A percentile compares a stretch with the other conserved stretches of the same genome.
Conservation (phyloP, 2,888 invertebrate genomes). For the Caradrina clavipalpis region DNA sequence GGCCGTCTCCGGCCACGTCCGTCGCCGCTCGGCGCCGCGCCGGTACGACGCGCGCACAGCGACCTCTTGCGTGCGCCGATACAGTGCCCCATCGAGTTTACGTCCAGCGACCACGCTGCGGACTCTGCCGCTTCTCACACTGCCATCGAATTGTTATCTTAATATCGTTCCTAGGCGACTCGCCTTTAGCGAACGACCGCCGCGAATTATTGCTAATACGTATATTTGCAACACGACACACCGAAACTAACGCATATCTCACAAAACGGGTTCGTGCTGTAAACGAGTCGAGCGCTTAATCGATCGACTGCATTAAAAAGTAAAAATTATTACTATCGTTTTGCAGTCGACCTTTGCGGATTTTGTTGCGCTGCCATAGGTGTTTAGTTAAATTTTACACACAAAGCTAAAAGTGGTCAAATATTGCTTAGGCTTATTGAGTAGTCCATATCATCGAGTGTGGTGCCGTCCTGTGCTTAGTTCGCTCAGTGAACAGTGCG, state of each 20-base stretch:
- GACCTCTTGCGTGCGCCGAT: slow-evolving; percentile 86
- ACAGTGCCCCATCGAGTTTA: slow-evolving; percentile 82
- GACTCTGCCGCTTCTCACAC: slow-evolving; percentile 86
- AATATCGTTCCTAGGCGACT: slow-evolving; percentile 83
- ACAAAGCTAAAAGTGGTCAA: slow-evolving; percentile 72
- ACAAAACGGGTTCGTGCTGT: slow-evolving; percentile 77
- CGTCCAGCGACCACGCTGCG: slow-evolving; percentile 87
- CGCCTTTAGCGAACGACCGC: slow-evolving; percentile 77
- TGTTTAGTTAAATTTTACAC: slow-evolving; percentile 73
- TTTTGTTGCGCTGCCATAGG: slow-evolving; percentile 83
- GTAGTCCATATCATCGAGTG: slow-evolving; percentile 72
- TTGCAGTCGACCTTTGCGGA: slow-evolving; percentile 81
- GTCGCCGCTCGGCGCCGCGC: slow-evolving; percentile 78
- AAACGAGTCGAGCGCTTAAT: slow-evolving; percentile 84
- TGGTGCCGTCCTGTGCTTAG: slow-evolving; percentile 88
- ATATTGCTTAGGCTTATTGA: slow-evolving; percentile 72
- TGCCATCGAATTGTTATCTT: slow-evolving; percentile 87
- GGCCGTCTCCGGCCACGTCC: slow-evolving; percentile 76
- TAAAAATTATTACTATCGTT: slow-evolving; percentile 85
- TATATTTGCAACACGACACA: slow-evolving; percentile 68
- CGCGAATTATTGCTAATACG: slow-evolving; percentile 77
- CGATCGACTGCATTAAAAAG: slow-evolving; percentile 89
- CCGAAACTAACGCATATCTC: slow-evolving; percentile 66
- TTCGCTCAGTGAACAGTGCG: slow-evolving; percentile 87
- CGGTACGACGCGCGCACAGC: slow-evolving; percentile 82